These are phyloP conservation scores for Drosophila setifemur DNA, from an alignment of 1,140 invertebrate species.

Conservation along the genomic window DNA sequence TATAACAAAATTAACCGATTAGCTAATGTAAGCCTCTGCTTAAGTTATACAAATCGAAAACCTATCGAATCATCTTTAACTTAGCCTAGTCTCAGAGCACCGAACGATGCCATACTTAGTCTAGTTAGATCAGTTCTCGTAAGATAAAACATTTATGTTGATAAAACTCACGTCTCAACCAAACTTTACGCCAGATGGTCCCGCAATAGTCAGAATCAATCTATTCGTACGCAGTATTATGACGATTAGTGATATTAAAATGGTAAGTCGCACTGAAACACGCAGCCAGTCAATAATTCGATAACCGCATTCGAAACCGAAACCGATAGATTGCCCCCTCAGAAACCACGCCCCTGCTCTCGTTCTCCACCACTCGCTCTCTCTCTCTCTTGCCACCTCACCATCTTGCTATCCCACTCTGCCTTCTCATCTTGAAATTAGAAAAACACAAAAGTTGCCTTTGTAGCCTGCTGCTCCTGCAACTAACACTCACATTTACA, in stretches of 20 bases:
- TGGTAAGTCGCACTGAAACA: conserved; percentile 90
- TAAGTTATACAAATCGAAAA: conserved; percentile 3
- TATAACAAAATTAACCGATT: conserved; percentile 10
- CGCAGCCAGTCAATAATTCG: conserved; percentile 6
- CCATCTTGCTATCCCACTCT: conserved; percentile 22
- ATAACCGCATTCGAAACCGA: conserved; percentile 11
- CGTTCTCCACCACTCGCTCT: not conserved
- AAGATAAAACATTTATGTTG: conserved; percentile 39
- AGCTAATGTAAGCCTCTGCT: conserved; percentile 34
- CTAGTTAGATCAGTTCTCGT: conserved; percentile 51
- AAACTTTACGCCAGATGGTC: conserved; percentile 89
- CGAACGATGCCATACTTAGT: conserved; percentile 21
- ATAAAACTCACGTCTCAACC: conserved; percentile 61
- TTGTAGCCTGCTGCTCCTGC: conserved; percentile 9
- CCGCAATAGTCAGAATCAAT: conserved; percentile 96
- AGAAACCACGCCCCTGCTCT: not conserved
- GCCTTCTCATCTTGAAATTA: conserved; percentile 43
- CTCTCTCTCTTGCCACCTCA: conserved; percentile 1
- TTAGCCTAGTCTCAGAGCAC: conserved; percentile 50
- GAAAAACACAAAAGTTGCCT: conserved; percentile 24
- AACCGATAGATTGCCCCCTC: conserved; percentile 26
- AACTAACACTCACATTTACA: not conserved
- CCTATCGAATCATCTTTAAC: conserved; percentile 9
- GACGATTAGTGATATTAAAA: conserved; percentile 99
- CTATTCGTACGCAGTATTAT: conserved; percentile 98